phyloP scores from a whole-genome alignment of 2,113 vertebrate species.

The Myrmophylax atrothorax region DNA sequence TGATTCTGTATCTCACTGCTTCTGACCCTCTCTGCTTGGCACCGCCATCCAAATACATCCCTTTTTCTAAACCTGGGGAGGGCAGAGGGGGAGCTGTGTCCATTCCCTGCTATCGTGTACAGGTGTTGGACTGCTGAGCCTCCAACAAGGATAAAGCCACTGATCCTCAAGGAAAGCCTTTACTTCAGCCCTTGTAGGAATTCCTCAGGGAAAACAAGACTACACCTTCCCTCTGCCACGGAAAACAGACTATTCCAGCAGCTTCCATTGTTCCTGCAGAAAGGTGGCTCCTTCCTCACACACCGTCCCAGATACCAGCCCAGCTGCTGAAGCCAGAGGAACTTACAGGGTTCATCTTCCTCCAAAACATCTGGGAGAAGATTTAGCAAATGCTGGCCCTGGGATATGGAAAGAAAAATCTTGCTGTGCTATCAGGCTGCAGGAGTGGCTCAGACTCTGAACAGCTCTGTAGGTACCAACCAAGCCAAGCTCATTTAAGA shows the following conservation, averaged over 20 bases:
- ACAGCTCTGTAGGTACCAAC: rapidly evolving
- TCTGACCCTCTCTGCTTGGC: not conserved
- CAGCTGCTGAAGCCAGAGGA: not conserved
- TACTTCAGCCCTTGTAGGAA: not conserved
- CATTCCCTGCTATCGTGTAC: not conserved
- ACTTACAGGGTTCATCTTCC: not conserved
- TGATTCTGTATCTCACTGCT: rapidly evolving
- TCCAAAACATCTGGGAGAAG: not conserved
- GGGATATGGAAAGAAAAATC: not conserved
- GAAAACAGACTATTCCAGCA: not conserved
- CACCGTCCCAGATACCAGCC: not conserved
- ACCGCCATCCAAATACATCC: not conserved
- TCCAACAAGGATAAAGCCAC: not conserved
- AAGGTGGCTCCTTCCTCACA: not conserved
- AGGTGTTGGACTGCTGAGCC: not conserved
- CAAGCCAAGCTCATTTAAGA: not conserved
- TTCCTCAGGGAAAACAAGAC: not conserved
- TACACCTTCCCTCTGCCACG: not conserved
- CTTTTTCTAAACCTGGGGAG: not conserved
- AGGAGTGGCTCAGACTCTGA: not conserved
- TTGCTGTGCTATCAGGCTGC: not conserved
- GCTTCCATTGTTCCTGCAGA: not conserved
- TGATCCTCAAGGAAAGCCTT: not conserved
- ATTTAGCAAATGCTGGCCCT: not conserved
- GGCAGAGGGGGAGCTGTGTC: not conserved